phyloP scores from a whole-genome alignment of 2,888 invertebrate species.

The Nomada goodeniana region DNA sequence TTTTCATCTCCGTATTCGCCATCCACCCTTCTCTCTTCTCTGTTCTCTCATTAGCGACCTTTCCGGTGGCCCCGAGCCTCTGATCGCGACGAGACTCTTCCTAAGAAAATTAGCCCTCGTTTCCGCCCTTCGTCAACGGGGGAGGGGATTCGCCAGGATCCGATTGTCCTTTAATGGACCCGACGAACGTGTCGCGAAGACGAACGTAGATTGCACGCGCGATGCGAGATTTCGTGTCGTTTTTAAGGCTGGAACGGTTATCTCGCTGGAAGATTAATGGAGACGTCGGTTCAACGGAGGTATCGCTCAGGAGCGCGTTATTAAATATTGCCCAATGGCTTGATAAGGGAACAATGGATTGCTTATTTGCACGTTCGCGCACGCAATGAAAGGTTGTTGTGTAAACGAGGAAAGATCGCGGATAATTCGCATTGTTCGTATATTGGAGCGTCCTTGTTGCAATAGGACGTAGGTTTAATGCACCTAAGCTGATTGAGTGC shows the following conservation, averaged over 20 bases:
- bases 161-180: conserved; percentile 64
- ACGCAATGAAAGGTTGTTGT: conserved; percentile 7
- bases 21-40: conserved; percentile 78
- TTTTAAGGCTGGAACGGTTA: too few relatives aligned
- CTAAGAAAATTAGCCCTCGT: conserved; percentile 79
- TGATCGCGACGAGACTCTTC: conserved; percentile 71
- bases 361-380: too few relatives aligned
- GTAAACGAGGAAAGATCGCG: conserved; percentile 40
- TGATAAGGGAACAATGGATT: too few relatives aligned
- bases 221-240: too few relatives aligned
- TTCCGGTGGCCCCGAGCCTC: conserved; percentile 79
- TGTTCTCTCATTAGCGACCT: conserved; percentile 81
- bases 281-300: neutral
- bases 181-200: neutral
- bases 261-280: neutral
- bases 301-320: too few relatives aligned
- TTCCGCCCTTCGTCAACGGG: conserved; percentile 55
- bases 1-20: conserved; percentile 82
- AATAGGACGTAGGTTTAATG: conserved; percentile 52
- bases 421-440: conserved; percentile 40
- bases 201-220: neutral
- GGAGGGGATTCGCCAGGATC: conserved; percentile 61
- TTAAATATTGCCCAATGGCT: too few relatives aligned
- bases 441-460: conserved; percentile 42
- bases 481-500: conserved; percentile 59